Base-by-base conservation (phyloP, 1,140 invertebrate genomes). In the Meteorus sp. region DNA sequence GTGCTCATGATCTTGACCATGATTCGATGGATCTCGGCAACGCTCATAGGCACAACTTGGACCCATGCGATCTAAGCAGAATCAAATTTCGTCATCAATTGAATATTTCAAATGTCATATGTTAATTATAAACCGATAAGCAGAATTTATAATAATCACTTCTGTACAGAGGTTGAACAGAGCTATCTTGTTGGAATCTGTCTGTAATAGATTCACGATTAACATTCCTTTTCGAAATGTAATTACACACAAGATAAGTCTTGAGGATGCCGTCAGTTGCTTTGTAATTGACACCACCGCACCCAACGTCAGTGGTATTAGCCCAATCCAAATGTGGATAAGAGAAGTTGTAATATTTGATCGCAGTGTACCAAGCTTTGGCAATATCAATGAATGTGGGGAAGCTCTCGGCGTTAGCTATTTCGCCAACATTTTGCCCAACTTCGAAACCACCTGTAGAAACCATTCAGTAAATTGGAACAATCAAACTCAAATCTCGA, bases 321-420 rank as follows among this genome's bases (percentile, higher is more conserved):
- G 78, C 82, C 84, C 84, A 85, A 13, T 81, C 65, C 48, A 85
- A 70, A 66, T 84, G 83, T 0, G 81, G 25, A 35, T 2, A 29
- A 17, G 20, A 15, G 3, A 5, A 48, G 3, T 22, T 29, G 13
- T 13, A 35, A 19, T 51, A 51, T 15, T 51, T 29, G 35, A 23
- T 5, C 9, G n/a, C 17, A 19, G 33, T 33, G 3, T 13, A 5
- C 0, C 15, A 13, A 23, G 56, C 23, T n/a, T 19, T 0, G 5
- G 15, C 48, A 2, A 3, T 20, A 22, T 61, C 35, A 9, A 61
- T 23, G 1, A 53, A 0, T 17, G 15, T 7, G 2, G 19, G 8
- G 20, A 27, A 54, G 29, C 25, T 6, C n/a, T 45, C 17, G 0
- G 19, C 2, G 15, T 19, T n/a, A 2, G 8, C 6, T 1, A 20